phyloP scores from a whole-genome alignment of 2,113 vertebrate species.

The Mesoclemmys tuberculata region DNA sequence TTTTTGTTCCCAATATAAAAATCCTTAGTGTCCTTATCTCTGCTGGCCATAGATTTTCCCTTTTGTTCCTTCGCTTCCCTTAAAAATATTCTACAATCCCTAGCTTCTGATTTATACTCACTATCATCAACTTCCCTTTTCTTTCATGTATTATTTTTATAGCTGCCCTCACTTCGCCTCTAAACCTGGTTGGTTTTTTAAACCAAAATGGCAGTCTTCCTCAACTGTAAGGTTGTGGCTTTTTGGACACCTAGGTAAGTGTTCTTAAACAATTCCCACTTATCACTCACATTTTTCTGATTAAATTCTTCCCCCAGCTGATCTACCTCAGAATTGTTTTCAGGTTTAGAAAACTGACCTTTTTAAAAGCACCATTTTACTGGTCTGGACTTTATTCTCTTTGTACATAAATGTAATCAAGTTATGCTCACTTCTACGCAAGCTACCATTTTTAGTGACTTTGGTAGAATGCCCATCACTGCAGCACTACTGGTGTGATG shows the following conservation, averaged over 20 bases:
- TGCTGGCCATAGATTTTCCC: neutral
- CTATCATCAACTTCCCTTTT: neutral
- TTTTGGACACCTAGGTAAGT: neutral
- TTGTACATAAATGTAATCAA: neutral
- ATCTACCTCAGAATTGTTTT: neutral
- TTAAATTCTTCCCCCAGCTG: neutral
- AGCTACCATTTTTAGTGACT: neutral
- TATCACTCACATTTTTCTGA: neutral
- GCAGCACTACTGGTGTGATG: neutral
- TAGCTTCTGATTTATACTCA: neutral
- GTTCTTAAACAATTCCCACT: neutral
- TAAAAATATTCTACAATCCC: neutral
- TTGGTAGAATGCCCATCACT: neutral
- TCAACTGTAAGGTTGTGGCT: neutral
- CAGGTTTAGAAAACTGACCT: neutral
- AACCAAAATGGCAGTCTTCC: neutral
- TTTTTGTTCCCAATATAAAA: neutral
- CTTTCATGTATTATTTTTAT: neutral
- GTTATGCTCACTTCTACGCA: neutral
- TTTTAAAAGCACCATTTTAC: neutral
- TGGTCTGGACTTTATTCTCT: neutral
- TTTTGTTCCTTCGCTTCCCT: neutral
- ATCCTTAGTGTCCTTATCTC: neutral
- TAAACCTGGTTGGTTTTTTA: neutral
- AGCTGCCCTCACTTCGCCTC: neutral